Evolutionary conservation across 1,140 invertebrate species (phyloP).

Genomic region (Wasmannia auropunctata): DNA sequence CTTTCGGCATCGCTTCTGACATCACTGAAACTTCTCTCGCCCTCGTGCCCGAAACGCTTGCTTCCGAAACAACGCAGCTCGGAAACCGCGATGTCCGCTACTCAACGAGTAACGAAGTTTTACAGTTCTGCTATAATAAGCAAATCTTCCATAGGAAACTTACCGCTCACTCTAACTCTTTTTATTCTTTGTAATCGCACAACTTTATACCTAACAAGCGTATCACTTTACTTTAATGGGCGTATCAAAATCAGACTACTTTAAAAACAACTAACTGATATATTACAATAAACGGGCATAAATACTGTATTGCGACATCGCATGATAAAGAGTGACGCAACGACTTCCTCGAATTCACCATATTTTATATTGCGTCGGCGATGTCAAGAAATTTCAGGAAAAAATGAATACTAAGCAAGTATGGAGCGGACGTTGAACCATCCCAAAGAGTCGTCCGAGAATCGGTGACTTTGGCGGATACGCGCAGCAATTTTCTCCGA

Average conservation of each 20-base stretch:
- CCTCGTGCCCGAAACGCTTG: background rate
- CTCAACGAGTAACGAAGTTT: background rate
- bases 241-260: background rate
- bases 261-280: background rate
- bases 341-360: background rate
- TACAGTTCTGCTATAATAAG: background rate
- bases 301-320: background rate
- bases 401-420: background rate
- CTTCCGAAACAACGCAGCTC: conserved; percentile 3
- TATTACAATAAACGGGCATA: background rate
- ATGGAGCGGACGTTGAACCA: background rate
- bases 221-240: background rate
- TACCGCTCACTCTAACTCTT: too few relatives aligned
- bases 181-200: background rate
- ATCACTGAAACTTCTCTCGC: background rate
- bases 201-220: background rate
- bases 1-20: conserved; percentile 35
- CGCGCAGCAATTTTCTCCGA: background rate
- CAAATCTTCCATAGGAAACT: background rate
- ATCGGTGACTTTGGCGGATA: background rate
- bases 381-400: background rate
- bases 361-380: background rate
- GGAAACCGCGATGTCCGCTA: background rate
- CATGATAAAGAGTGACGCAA: background rate
- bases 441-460: background rate